A percentile compares a stretch with the other conserved stretches of the same genome.
phyloP scores from a whole-genome alignment of 2,888 invertebrate genomes.

The Leptinotarsa juncta region DNA sequence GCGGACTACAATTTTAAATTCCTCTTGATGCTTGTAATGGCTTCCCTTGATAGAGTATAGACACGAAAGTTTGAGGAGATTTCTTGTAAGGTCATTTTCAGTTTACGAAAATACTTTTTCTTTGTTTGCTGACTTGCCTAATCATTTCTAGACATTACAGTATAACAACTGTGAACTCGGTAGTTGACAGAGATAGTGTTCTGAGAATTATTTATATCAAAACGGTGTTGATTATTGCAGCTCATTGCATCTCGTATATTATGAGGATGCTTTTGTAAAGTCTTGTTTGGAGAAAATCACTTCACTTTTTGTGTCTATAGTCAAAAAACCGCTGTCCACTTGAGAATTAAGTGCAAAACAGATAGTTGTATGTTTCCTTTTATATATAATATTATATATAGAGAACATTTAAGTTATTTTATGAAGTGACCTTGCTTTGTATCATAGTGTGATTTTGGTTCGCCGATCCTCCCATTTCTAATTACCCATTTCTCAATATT shows the following conservation, averaged over 20 bases:
- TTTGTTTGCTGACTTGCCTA: neutral
- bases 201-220: no score
- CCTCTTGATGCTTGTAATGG: slow-evolving; percentile 39
- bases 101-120: neutral
- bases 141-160: neutral
- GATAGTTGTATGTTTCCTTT: slow-evolving; percentile 62
- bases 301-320: slow-evolving; percentile 31
- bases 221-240: neutral
- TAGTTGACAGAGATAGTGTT: no score
- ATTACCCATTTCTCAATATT: slow-evolving; percentile 44
- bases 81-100: neutral
- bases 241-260: neutral
- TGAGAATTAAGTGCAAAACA: slow-evolving; percentile 57
- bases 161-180: no score
- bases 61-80: slow-evolving; percentile 22
- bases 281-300: neutral
- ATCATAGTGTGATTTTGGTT: slow-evolving; percentile 66
- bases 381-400: slow-evolving; percentile 60
- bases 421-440: slow-evolving; percentile 74
- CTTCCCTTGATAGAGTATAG: slow-evolving; percentile 32
- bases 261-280: slow-evolving; percentile 5
- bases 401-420: slow-evolving; percentile 71
- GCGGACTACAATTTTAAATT: slow-evolving; percentile 34
- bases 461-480: slow-evolving; percentile 45
- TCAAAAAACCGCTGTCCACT: slow-evolving; percentile 49